phyloP scores from a whole-genome alignment of 2,797 vertebrate species.

The Cirrhinus mrigala region DNA sequence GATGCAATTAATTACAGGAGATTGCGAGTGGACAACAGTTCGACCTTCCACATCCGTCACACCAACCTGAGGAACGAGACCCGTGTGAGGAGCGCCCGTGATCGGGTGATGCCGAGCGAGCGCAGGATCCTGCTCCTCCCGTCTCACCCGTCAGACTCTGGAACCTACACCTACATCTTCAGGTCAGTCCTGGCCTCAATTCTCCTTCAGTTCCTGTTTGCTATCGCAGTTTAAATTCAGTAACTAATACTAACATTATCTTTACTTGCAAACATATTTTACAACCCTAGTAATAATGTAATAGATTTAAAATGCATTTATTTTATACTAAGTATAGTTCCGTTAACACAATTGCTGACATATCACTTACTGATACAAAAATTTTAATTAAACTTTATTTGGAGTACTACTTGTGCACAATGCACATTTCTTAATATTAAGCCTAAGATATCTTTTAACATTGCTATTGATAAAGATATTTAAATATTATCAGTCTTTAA shows the following conservation, averaged over 20 bases:
- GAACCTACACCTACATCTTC: slow-evolving; percentile 83
- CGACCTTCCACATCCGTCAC: slow-evolving; percentile 65
- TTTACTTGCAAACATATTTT: background rate
- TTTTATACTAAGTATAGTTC: no score
- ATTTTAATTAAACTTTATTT: no score
- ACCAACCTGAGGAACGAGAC: slow-evolving; percentile 45
- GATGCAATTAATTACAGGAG: slow-evolving; percentile 5
- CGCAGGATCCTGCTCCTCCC: slow-evolving; percentile 86
- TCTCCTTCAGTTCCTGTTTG: background rate
- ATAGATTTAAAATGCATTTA: no score
- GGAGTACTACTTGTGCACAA: no score
- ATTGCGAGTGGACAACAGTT: slow-evolving; percentile 29
- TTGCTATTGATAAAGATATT: no score
- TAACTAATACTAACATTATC: background rate
- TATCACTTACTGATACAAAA: no score
- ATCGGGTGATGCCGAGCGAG: slow-evolving; percentile 66
- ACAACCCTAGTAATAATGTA: no score
- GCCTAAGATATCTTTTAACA: no score
- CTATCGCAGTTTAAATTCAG: background rate
- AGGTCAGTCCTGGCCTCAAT: slow-evolving; percentile 70
- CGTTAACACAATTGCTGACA: no score
- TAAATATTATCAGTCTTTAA: no score
- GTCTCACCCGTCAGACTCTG: slow-evolving; percentile 80
- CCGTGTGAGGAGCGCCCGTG: slow-evolving; percentile 62
- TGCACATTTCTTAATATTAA: no score